phyloP scores from a whole-genome alignment of 2,113 vertebrate genomes.

The Corvus hawaiiensis region DNA sequence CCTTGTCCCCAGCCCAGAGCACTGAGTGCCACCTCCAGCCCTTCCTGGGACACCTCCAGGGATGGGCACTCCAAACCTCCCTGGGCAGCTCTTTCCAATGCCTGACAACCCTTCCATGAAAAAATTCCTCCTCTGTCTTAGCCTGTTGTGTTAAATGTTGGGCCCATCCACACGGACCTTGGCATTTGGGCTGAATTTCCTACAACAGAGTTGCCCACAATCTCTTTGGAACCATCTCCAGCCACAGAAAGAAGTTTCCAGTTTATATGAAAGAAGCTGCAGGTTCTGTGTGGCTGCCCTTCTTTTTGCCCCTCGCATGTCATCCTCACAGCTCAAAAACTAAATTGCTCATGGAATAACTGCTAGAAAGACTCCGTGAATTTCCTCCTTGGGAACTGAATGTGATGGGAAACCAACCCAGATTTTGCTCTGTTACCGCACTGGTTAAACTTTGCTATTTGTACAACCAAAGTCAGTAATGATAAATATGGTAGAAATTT shows the following conservation, averaged over 20 bases:
- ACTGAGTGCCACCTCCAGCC: background rate
- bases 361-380: background rate
- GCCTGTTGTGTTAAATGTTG: background rate
- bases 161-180: accelerated
- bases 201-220: background rate
- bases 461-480: background rate
- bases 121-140: background rate
- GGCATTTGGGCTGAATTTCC: background rate
- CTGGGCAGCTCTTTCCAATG: background rate
- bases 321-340: background rate
- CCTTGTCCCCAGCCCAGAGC: background rate
- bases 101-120: accelerated
- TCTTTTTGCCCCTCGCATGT: background rate
- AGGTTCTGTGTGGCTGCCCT: background rate
- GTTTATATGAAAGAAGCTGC: background rate
- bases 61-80: background rate
- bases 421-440: background rate
- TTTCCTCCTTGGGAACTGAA: background rate
- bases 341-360: background rate
- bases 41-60: background rate
- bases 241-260: background rate
- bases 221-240: background rate
- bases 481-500: background rate
- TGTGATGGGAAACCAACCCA: background rate
- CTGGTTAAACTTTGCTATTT: background rate